phyloP scores from a whole-genome alignment of 2,888 invertebrate genomes.

The Rhopalosiphum nymphaeae region DNA sequence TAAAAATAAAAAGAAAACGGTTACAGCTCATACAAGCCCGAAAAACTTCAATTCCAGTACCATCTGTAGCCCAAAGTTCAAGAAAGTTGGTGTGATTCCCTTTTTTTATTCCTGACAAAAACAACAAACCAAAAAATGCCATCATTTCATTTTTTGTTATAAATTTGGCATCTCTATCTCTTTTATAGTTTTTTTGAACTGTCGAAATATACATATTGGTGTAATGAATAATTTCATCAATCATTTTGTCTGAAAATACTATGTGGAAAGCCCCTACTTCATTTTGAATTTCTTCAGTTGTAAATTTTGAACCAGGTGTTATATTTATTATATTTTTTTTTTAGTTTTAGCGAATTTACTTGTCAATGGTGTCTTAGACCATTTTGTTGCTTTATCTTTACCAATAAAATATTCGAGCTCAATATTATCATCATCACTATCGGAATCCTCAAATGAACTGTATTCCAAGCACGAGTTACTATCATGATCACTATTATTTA shows the following conservation, averaged over 20 bases:
- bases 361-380: too few species aligned
- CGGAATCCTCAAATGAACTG: too few species aligned
- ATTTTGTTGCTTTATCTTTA: too few species aligned
- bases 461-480: too few species aligned
- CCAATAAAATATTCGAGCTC: too few species aligned
- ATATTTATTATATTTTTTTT: constrained; percentile 33
- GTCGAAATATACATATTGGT: constrained; percentile 37
- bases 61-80: constrained; percentile 4
- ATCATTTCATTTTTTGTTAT: constrained; percentile 28
- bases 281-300: constrained; percentile 35
- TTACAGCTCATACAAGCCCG: neutral
- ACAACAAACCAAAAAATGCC: constrained; percentile 17
- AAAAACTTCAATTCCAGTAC: constrained; percentile 7
- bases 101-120: constrained; percentile 20
- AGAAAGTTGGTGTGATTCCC: constrained; percentile 9
- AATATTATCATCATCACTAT: too few species aligned
- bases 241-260: constrained; percentile 29
- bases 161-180: constrained; percentile 34
- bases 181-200: constrained; percentile 40
- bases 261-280: constrained; percentile 28
- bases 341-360: constrained; percentile 33
- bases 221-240: constrained; percentile 35
- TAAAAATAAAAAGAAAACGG: too few species aligned
- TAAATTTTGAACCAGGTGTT: constrained; percentile 31
- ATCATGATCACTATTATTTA: too few species aligned